These are phyloP conservation scores for Romanogobio albipinnatus DNA, from an alignment of 2,113 vertebrate species.

Conservation along the genomic window DNA sequence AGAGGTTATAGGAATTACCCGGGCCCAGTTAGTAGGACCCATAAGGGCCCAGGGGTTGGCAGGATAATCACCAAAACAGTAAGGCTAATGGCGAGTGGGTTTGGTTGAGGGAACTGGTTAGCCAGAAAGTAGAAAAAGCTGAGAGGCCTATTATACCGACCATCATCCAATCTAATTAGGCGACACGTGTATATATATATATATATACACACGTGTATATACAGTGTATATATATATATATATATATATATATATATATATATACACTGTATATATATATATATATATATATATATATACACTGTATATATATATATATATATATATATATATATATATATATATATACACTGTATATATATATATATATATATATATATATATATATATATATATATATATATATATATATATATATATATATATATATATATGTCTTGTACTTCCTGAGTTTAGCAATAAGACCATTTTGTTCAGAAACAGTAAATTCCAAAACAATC, in stretches of 20 bases:
- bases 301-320: no score
- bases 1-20: conserved; percentile 68
- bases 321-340: neutral
- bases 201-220: no score
- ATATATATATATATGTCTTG: neutral
- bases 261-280: no score
- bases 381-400: neutral
- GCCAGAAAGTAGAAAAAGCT: neutral
- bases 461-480: neutral
- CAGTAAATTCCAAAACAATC: conserved; percentile 13
- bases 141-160: neutral
- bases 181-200: neutral
- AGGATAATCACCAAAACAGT: conserved; percentile 61
- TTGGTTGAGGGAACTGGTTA: conserved; percentile 51
- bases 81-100: conserved; percentile 58
- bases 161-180: neutral
- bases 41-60: conserved; percentile 16
- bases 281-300: neutral
- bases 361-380: no score
- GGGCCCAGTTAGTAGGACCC: conserved; percentile 59
- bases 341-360: no score
- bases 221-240: no score
- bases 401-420: no score
- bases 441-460: neutral
- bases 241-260: neutral